phyloP scores from a whole-genome alignment of 2,888 invertebrate genomes.

The Eristalinus aeneus region DNA sequence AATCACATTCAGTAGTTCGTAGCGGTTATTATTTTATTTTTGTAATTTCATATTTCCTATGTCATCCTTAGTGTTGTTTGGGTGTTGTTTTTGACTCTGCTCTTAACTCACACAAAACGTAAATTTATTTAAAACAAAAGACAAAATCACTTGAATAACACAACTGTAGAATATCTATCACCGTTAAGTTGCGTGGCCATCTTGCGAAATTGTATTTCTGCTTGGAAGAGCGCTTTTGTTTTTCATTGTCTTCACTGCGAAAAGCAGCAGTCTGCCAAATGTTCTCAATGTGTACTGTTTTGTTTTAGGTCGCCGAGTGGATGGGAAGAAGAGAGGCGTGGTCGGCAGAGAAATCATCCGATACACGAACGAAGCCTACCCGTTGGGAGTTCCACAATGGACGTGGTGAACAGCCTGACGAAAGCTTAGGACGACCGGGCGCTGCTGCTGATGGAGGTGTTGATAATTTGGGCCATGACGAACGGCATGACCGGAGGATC shows the following conservation, averaged over 20 bases:
- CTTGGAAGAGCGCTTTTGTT: conserved; percentile 20
- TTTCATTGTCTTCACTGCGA: neutral
- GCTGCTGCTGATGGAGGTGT: conserved; percentile 75
- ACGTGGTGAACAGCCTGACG: conserved; percentile 80
- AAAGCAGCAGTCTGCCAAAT: neutral
- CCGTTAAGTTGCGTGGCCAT: conserved; percentile 19
- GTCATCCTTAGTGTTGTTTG: conserved; percentile 38
- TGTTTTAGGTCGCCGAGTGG: conserved; percentile 84
- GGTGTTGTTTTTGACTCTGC: neutral
- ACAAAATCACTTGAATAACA: conserved; percentile 14
- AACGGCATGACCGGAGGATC: conserved; percentile 73
- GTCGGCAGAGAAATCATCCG: conserved; percentile 88
- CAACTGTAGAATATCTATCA: conserved; percentile 2
- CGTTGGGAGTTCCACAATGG: conserved; percentile 88
- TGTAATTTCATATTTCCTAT: conserved; percentile 44
- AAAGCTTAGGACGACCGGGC: conserved; percentile 78
- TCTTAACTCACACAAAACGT: conserved; percentile 24
- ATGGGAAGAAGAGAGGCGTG: conserved; percentile 90
- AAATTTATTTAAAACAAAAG: conserved; percentile 13
- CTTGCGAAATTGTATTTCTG: conserved; percentile 1
- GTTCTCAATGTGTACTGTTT: conserved; percentile 6
- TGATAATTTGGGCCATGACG: conserved; percentile 63
- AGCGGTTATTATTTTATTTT: conserved; percentile 37
- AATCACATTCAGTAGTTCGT: conserved; percentile 45
- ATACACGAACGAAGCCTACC: conserved; percentile 85